Conservation (phyloP, 1,140 invertebrate genomes). For the Zaprionus gabonicus region DNA sequence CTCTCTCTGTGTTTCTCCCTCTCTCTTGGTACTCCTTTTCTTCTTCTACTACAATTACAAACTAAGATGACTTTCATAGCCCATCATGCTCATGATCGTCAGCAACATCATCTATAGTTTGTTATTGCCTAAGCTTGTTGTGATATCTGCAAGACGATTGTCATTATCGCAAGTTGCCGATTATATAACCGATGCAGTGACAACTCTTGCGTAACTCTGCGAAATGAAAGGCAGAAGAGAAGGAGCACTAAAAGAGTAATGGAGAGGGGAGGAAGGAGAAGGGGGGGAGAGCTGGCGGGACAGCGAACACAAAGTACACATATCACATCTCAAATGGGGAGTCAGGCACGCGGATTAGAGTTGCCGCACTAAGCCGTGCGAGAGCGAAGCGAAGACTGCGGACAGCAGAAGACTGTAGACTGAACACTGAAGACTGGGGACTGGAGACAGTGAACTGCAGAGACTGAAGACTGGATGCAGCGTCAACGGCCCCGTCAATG, state of each 20-base stretch:
- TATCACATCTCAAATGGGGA: conserved; percentile 37
- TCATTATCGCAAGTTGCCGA: conserved; percentile 1
- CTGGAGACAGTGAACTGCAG: not conserved
- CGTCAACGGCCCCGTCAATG: conserved; percentile 11
- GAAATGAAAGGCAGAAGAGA: not conserved
- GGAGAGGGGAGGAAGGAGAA: not conserved
- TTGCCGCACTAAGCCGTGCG: conserved; percentile 30
- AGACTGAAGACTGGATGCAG: not conserved
- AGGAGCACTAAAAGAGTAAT: not conserved
- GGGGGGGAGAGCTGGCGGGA: not conserved
- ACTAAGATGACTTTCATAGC: not conserved
- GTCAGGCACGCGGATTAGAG: conserved; percentile 42
- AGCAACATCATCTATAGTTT: not conserved
- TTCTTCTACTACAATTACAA: not conserved
- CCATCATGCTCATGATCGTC: not conserved
- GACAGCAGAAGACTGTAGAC: not conserved
- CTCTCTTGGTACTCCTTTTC: too few relatives aligned
- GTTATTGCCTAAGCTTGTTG: not conserved
- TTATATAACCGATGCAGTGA: not conserved
- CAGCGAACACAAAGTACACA: conserved; percentile 20
- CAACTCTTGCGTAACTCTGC: conserved; percentile 4
- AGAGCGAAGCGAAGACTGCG: not conserved
- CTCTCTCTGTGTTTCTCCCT: too few relatives aligned
- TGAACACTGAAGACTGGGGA: not conserved
- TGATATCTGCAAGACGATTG: not conserved